Conservation (phyloP, 2,113 vertebrate genomes). For the Oplegnathus fasciatus region DNA sequence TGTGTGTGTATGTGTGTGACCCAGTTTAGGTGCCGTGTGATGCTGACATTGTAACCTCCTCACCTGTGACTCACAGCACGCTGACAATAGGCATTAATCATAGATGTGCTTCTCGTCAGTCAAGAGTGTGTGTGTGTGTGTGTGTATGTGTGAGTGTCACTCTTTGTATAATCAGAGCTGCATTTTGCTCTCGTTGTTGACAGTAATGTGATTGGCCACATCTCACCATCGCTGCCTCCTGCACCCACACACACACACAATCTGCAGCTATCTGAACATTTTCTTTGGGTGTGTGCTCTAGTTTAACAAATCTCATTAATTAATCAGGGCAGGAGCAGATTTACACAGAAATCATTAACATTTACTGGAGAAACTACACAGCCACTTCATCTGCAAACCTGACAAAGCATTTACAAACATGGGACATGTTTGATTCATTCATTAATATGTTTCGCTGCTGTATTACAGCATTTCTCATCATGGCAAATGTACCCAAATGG, state of each 20-base stretch:
- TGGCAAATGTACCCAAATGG: slow-evolving; percentile 36
- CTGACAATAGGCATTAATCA: slow-evolving; percentile 54
- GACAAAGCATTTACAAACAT: slow-evolving; percentile 48
- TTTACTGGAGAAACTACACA: slow-evolving; percentile 36
- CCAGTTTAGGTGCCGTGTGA: slow-evolving; percentile 46
- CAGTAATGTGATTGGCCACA: slow-evolving; percentile 55
- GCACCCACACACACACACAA: not conserved
- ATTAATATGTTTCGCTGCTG: slow-evolving; percentile 27
- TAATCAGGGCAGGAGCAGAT: slow-evolving; percentile 46
- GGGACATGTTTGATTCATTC: slow-evolving; percentile 43
- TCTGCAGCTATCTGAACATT: not conserved
- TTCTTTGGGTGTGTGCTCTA: slow-evolving; percentile 12
- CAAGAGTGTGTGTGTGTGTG: not conserved
- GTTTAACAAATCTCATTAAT: slow-evolving; percentile 51
- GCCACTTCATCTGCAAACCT: slow-evolving; percentile 34
- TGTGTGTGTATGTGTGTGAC: slow-evolving; percentile 41
- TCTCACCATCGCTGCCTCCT: not conserved
- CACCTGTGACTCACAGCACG: slow-evolving; percentile 48
- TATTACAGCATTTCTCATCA: slow-evolving; percentile 36
- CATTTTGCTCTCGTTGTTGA: slow-evolving; percentile 25
- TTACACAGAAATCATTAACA: slow-evolving; percentile 58
- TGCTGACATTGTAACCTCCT: slow-evolving; percentile 50
- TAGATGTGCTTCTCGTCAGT: slow-evolving; percentile 23
- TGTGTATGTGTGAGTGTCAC: slow-evolving; percentile 16
- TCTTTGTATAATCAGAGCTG: slow-evolving; percentile 19